These are phyloP conservation scores for Limanda limanda DNA, from an alignment of 2,113 vertebrate species.

Conservation along the genomic window DNA sequence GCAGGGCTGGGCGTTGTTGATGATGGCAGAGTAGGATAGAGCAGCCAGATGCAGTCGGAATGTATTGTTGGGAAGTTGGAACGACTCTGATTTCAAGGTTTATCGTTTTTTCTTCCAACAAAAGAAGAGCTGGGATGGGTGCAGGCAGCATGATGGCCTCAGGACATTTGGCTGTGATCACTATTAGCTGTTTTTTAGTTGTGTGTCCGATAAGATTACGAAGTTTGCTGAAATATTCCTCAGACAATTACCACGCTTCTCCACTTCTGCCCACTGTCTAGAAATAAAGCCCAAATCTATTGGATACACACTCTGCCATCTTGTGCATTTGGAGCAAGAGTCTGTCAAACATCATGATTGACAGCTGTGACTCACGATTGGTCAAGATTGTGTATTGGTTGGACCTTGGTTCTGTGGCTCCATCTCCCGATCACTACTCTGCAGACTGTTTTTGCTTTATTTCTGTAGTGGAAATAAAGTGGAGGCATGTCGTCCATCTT, in stretches of 20 bases:
- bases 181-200: not conserved
- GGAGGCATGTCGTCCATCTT: too few species aligned
- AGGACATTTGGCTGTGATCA: not conserved
- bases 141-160: not conserved
- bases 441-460: too few species aligned
- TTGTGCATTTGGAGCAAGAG: too few species aligned
- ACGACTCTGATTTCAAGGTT: constrained; percentile 48
- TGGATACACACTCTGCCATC: too few species aligned
- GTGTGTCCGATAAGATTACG: not conserved
- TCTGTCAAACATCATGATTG: too few species aligned
- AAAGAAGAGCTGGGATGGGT: constrained; percentile 8
- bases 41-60: constrained; percentile 26
- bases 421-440: not conserved
- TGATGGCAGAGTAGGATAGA: not conserved
- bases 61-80: constrained; percentile 38
- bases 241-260: not conserved
- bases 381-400: too few species aligned
- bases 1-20: constrained; percentile 22
- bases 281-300: too few species aligned
- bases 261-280: too few species aligned
- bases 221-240: not conserved
- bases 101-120: not conserved
- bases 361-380: too few species aligned
- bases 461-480: too few species aligned
- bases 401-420: too few species aligned